phyloP scores from a whole-genome alignment of 2,113 vertebrate species.

The Sclerurus mexicanus region DNA sequence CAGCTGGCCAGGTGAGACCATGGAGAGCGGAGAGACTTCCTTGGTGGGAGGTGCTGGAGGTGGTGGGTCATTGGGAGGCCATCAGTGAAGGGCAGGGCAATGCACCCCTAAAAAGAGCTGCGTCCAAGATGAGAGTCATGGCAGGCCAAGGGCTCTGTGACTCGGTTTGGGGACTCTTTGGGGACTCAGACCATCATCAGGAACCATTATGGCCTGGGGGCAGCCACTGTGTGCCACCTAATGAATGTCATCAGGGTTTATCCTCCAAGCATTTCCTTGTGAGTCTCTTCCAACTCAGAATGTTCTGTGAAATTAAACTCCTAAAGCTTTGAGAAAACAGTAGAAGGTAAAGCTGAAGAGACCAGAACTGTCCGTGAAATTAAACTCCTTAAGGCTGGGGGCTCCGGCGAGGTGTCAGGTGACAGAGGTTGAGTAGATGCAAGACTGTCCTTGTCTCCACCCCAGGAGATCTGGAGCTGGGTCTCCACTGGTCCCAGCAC shows the following conservation, averaged over 20 bases:
- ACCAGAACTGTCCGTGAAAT: too few species aligned
- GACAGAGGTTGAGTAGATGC: background rate
- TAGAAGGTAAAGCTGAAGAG: too few species aligned
- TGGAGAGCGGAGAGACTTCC: background rate
- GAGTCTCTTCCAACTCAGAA: background rate
- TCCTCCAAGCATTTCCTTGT: background rate
- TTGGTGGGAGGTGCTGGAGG: background rate
- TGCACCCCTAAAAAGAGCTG: too few species aligned
- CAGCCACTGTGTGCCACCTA: background rate
- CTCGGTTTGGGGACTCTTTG: background rate
- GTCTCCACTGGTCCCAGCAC: background rate
- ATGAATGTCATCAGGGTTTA: background rate
- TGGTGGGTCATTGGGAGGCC: background rate
- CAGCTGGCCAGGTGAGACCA: background rate
- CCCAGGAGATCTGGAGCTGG: background rate
- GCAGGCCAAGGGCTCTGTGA: background rate
- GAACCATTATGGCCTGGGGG: background rate
- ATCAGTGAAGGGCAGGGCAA: background rate
- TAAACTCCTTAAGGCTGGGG: background rate
- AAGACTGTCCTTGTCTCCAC: background rate
- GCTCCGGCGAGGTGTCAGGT: rapidly evolving
- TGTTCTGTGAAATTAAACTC: background rate
- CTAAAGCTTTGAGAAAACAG: background rate
- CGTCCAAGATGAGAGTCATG: rapidly evolving
- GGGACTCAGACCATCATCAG: background rate